Evolutionary conservation across 2,113 vertebrate genomes (phyloP).

Genomic region (Oenanthe melanoleuca): DNA sequence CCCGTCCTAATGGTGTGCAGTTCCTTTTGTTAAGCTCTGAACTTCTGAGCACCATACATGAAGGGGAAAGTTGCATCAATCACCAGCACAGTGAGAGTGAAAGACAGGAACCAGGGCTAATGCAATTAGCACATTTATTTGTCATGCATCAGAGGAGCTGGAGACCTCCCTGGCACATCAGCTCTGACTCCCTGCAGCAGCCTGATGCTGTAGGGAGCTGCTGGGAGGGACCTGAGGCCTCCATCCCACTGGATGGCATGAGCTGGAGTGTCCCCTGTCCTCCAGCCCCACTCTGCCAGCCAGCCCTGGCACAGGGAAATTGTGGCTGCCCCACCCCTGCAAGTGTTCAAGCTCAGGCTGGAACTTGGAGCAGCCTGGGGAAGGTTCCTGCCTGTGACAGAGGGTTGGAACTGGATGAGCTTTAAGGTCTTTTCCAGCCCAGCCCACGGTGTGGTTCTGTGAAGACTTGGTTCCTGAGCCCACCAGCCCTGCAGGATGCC

Average conservation of each 20-base stretch:
- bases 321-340: not conserved
- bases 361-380: not conserved
- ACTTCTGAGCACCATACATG: not conserved
- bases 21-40: not conserved
- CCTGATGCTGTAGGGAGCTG: not conserved
- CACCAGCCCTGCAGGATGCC: not conserved
- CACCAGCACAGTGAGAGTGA: not conserved
- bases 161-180: not conserved
- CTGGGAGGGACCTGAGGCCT: not conserved
- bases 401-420: not conserved
- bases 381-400: not conserved
- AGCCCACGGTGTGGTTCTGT: not conserved
- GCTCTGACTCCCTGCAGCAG: not conserved
- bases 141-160: conserved; percentile 22
- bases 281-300: not conserved
- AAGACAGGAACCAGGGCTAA: not conserved
- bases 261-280: not conserved
- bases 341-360: not conserved
- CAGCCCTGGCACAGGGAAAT: not conserved
- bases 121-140: conserved; percentile 14
- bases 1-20: not conserved
- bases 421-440: not conserved
- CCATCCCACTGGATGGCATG: not conserved
- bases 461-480: not conserved
- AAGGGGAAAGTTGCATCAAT: not conserved